These are phyloP conservation scores for Pardosa pseudoannulata DNA, from an alignment of 2,888 invertebrate genomes.

Conservation along the genomic window DNA sequence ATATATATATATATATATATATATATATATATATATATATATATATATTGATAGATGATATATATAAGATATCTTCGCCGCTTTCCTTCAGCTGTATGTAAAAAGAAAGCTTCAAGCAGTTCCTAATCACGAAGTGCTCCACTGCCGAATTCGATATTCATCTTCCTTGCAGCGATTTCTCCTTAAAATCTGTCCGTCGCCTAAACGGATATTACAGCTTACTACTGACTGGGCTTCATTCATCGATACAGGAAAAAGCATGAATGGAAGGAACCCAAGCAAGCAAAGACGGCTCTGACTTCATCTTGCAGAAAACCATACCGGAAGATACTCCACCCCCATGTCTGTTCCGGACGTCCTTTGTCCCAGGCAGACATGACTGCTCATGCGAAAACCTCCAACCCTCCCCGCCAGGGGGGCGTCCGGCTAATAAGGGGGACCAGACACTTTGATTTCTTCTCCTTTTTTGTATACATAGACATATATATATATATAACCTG, in stretches of 20 bases:
- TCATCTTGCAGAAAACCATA: not conserved
- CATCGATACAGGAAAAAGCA: not conserved
- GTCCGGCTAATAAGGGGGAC: slow-evolving; percentile 6
- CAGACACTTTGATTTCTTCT: not conserved
- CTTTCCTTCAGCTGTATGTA: too few relatives aligned
- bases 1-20: too few relatives aligned
- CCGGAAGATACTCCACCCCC: not conserved
- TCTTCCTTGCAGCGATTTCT: too few relatives aligned
- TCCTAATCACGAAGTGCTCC: too few relatives aligned
- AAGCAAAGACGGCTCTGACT: not conserved
- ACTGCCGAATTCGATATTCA: too few relatives aligned
- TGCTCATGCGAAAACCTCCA: slow-evolving; percentile 6
- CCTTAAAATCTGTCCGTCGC: too few relatives aligned
- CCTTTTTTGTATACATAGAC: not conserved
- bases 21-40: too few relatives aligned
- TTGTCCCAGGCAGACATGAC: not conserved
- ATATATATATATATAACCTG: too few relatives aligned
- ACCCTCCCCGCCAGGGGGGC: not conserved
- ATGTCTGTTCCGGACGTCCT: slow-evolving; percentile 1
- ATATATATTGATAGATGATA: too few relatives aligned
- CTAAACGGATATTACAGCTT: not conserved
- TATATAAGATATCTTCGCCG: too few relatives aligned
- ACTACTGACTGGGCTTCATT: too few relatives aligned
- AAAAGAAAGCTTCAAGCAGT: too few relatives aligned
- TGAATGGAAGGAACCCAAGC: slow-evolving; percentile 10